These are phyloP conservation scores for Grantiella picta DNA, from an alignment of 2,113 vertebrate genomes.

Conservation along the genomic window DNA sequence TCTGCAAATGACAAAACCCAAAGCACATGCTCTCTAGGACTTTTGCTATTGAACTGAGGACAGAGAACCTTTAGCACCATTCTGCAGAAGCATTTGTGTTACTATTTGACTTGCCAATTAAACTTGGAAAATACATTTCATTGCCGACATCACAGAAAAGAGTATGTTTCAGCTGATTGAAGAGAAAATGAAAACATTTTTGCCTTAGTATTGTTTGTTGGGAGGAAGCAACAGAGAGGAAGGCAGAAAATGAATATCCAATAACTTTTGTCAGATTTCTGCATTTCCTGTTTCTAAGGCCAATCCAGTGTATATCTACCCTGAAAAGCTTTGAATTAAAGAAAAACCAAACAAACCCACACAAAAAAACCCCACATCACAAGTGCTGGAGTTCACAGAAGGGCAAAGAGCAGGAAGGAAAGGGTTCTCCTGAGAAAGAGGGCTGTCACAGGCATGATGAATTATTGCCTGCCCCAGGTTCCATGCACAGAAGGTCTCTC, in stretches of 20 bases:
- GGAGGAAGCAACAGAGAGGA: not conserved
- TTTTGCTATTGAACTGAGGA: slow-evolving; percentile 11
- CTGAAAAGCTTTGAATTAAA: not conserved
- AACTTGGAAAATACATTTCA: slow-evolving; percentile 31
- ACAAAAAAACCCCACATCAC: not conserved
- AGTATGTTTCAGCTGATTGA: slow-evolving; percentile 6
- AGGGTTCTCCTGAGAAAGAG: not conserved
- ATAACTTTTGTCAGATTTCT: not conserved
- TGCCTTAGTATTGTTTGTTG: not conserved
- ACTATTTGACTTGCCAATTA: slow-evolving; percentile 29
- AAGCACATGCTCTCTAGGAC: not conserved
- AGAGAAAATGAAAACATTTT: not conserved
- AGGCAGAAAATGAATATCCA: not conserved
- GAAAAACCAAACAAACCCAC: not conserved
- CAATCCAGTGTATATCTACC: not conserved
- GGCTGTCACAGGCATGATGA: not conserved
- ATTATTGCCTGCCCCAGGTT: not conserved
- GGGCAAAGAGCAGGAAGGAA: not conserved
- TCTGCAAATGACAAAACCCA: not conserved
- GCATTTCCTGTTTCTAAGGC: not conserved
- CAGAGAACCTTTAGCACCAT: slow-evolving; percentile 14
- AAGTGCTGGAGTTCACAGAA: not conserved
- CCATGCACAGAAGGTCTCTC: not conserved
- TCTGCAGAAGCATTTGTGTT: not conserved
- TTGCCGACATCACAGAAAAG: not conserved